Conservation (phyloP, 2,797 vertebrate species). For the Picus viridis region DNA sequence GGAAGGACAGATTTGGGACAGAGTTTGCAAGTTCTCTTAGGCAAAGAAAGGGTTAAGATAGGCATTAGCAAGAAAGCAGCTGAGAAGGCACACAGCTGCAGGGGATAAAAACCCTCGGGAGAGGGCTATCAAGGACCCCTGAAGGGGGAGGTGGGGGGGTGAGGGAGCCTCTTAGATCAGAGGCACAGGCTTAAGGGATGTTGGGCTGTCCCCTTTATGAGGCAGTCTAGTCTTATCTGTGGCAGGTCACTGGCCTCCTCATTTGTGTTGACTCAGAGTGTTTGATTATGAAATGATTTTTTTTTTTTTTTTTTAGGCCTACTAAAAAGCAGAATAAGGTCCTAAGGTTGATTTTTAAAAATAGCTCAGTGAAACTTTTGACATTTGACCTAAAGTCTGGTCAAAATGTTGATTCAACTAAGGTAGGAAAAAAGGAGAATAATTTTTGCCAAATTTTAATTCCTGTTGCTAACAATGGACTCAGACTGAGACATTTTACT, state of each 20-base stretch:
- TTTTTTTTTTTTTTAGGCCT: neutral
- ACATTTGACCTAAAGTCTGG: neutral
- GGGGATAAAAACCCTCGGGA: constrained; percentile 51
- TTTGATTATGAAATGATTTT: neutral
- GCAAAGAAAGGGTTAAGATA: constrained; percentile 29
- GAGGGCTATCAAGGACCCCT: neutral
- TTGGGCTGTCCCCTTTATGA: neutral
- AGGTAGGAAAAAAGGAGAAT: neutral
- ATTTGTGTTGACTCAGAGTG: neutral
- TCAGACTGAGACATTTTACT: neutral
- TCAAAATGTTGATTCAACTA: neutral
- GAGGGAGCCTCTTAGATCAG: neutral
- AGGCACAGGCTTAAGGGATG: neutral
- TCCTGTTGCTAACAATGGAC: neutral
- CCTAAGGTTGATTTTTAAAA: neutral
- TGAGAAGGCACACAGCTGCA: constrained; percentile 67
- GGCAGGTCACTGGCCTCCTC: neutral
- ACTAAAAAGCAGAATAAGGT: neutral
- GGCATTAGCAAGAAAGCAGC: constrained; percentile 60
- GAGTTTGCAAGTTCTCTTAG: neutral
- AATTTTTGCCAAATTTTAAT: neutral
- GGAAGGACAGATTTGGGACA: neutral
- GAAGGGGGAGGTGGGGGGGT: neutral
- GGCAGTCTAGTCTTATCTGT: neutral
- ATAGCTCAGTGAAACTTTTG: neutral